Percentiles rank a stretch among this genome's conserved stretches.
Conservation (phyloP, 2,888 invertebrate genomes). For the Dromius quadrimaculatus region DNA sequence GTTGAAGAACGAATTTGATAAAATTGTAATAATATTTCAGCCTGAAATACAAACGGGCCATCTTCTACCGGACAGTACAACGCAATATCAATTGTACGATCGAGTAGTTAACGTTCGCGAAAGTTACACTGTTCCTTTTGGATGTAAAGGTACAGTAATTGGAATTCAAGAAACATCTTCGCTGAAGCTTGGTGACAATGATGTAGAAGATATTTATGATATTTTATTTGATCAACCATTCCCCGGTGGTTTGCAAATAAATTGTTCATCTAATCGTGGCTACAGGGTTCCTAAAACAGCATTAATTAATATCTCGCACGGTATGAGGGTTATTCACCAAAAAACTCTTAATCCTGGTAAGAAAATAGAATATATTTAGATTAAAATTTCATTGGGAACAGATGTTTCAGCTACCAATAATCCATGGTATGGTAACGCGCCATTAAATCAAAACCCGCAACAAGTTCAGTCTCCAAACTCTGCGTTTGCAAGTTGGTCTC, state of each 20-base stretch:
- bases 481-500: conserved; percentile 41
- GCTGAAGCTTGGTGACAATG: conserved; percentile 64
- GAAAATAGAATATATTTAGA: background rate
- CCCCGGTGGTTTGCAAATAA: conserved; percentile 73
- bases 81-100: conserved; percentile 81
- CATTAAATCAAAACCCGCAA: conserved; percentile 21
- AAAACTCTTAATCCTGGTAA: conserved; percentile 61
- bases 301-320: conserved; percentile 74
- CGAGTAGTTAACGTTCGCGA: conserved; percentile 84
- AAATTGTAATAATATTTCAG: conserved; percentile 59
- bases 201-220: conserved; percentile 76
- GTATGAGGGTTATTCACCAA: conserved; percentile 65
- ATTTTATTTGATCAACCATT: conserved; percentile 86
- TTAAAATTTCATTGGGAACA: conserved; percentile 2
- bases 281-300: conserved; percentile 69
- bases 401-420: conserved; percentile 29
- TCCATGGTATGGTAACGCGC: conserved; percentile 37
- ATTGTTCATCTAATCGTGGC: conserved; percentile 67
- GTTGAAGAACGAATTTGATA: conserved; percentile 9
- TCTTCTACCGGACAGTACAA: conserved; percentile 76
- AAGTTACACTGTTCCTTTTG: conserved; percentile 83
- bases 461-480: conserved; percentile 44
- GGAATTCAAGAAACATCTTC: conserved; percentile 68
- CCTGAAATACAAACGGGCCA: conserved; percentile 66
- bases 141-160: conserved; percentile 87